phyloP scores from a whole-genome alignment of 2,113 vertebrate species.

The Strix uralensis region DNA sequence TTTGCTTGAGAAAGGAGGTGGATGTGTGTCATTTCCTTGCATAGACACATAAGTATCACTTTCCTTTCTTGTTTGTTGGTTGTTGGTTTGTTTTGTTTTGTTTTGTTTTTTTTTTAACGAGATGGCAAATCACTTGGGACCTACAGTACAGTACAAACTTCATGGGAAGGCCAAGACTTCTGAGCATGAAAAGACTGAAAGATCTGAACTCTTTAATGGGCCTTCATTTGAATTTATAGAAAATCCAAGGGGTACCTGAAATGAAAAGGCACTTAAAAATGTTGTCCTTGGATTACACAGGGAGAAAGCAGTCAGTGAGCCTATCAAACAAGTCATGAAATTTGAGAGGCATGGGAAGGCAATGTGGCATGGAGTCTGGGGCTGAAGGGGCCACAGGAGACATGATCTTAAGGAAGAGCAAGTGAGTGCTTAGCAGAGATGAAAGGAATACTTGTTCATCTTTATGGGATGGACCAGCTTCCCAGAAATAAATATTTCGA shows the following conservation, averaged over 20 bases:
- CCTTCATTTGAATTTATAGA: neutral
- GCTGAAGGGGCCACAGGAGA: neutral
- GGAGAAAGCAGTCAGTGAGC: neutral
- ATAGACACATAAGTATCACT: neutral
- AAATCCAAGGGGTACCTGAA: neutral
- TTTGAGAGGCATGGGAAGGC: neutral
- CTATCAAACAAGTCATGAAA: neutral
- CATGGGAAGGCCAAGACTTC: neutral
- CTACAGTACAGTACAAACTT: neutral
- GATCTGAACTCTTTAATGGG: neutral
- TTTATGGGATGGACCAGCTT: neutral
- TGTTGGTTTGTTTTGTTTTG: neutral
- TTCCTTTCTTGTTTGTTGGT: neutral
- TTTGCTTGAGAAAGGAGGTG: slow-evolving; percentile 7
- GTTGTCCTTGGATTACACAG: neutral
- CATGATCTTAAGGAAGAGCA: neutral
- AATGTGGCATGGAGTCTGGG: neutral
- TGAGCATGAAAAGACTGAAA: neutral
- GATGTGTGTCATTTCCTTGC: slow-evolving; percentile 13
- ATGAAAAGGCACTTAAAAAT: neutral
- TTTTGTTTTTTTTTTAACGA: neutral
- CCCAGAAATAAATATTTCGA: neutral
- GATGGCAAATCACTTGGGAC: neutral
- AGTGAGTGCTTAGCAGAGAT: neutral
- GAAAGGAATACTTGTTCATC: neutral